Evolutionary conservation across 2,888 invertebrate genomes (phyloP), one percentile per base, ranked within the genome.

Genomic region (Dicyrtomina minuta): DNA sequence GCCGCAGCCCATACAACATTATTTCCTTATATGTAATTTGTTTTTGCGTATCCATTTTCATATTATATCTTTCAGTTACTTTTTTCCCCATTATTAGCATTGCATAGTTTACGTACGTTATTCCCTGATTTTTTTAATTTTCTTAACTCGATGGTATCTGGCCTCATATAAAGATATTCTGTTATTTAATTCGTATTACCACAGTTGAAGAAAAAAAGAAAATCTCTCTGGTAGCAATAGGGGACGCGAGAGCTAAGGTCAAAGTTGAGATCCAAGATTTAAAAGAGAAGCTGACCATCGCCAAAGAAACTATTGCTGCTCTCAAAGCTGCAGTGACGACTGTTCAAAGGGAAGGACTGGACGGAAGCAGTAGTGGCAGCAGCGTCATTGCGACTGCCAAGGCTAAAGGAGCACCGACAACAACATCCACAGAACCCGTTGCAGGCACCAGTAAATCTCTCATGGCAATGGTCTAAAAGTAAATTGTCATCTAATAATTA

Each of bases 151-250:
- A n/a, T n/a, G n/a, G n/a, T n/a, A n/a, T n/a, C n/a, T n/a, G n/a
- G n/a, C n/a, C n/a, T n/a, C n/a, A n/a, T n/a, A n/a, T n/a, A n/a
- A n/a, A n/a, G n/a, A n/a, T n/a, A n/a, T n/a, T n/a, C n/a, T n/a
- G n/a, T n/a, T n/a, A n/a, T n/a, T n/a, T n/a, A n/a, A n/a, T n/a
- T n/a, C n/a, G n/a, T n/a, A n/a, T n/a, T n/a, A n/a, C n/a, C n/a
- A n/a, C 83, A 96, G 95, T 96, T 87, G 95, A 95, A 83, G 90
- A 90, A 10, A 92, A 91, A 79, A 93, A 93, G 81, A 88, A 89
- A 51, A 89, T 89, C 77, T 91, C 92, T 0, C 80, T 91, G 66
- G 89, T 89, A 78, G 88, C 88, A 66, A 90, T 96, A 77, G 82
- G 89, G 49, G 86, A 88, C 39, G 91, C 92, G 0, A 92, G 92